Conservation (phyloP, 2,888 invertebrate species). For the Sisyra terminalis region DNA sequence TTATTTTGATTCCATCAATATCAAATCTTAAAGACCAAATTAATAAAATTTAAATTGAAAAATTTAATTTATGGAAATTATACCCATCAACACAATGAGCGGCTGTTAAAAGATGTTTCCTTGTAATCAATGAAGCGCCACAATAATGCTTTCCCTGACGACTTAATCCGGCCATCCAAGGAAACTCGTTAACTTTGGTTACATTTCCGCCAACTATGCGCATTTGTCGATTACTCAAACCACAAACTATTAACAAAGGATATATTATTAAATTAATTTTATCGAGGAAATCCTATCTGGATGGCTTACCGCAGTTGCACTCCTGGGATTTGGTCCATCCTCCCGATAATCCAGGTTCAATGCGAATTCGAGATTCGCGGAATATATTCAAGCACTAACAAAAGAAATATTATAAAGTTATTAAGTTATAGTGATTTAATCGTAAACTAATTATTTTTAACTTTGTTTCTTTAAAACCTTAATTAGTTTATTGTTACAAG, state of each 20-base stretch:
- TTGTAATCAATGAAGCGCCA: slow-evolving; percentile 54
- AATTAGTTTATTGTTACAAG: no score
- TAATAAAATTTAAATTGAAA: neutral
- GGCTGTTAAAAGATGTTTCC: slow-evolving; percentile 55
- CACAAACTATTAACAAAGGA: slow-evolving; percentile 36
- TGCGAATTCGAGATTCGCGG: neutral
- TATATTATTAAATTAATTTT: neutral
- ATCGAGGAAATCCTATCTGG: neutral
- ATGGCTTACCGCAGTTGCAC: slow-evolving; percentile 17
- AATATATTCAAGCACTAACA: neutral
- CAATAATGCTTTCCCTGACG: slow-evolving; percentile 51
- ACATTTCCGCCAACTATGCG: slow-evolving; percentile 55
- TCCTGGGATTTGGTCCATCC: slow-evolving; percentile 5
- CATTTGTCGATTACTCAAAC: slow-evolving; percentile 37
- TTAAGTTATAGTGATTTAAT: no score
- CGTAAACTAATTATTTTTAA: no score
- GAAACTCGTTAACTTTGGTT: slow-evolving; percentile 50
- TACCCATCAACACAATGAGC: slow-evolving; percentile 62
- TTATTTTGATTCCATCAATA: slow-evolving; percentile 31
- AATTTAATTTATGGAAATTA: slow-evolving; percentile 11
- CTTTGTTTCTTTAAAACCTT: no score
- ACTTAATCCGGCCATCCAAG: slow-evolving; percentile 57
- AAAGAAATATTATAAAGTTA: neutral
- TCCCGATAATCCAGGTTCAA: neutral
- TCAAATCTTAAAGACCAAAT: slow-evolving; percentile 28